phyloP scores from a whole-genome alignment of 2,888 invertebrate species.

The Lithophane ornitopus region DNA sequence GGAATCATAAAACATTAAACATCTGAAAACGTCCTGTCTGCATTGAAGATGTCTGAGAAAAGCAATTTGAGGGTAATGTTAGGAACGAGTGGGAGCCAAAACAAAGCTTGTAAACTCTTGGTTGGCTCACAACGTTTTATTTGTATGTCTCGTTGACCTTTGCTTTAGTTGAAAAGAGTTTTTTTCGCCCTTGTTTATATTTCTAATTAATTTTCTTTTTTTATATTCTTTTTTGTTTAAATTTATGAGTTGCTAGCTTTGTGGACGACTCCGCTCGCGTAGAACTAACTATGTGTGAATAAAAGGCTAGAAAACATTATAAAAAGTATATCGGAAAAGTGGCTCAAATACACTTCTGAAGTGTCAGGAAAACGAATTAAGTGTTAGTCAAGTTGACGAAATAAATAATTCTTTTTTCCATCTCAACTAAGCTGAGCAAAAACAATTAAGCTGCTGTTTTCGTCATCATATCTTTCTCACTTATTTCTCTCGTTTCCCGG shows the following conservation, averaged over 20 bases:
- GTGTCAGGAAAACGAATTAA: neutral
- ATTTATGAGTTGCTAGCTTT: neutral
- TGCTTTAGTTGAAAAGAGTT: slow-evolving; percentile 1
- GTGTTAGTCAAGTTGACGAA: neutral
- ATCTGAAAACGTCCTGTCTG: slow-evolving; percentile 32
- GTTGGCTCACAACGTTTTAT: slow-evolving; percentile 39
- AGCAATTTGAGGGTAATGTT: slow-evolving; percentile 55
- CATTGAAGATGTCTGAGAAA: slow-evolving; percentile 45
- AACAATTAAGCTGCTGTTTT: neutral
- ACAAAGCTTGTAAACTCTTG: slow-evolving; percentile 52
- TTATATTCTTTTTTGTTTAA: neutral
- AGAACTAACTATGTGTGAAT: neutral
- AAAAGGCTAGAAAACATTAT: too few relatives aligned
- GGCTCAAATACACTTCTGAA: neutral
- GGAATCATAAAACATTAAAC: slow-evolving; percentile 23
- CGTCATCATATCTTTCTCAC: slow-evolving; percentile 2
- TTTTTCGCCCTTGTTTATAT: slow-evolving; percentile 8
- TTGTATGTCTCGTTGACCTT: slow-evolving; percentile 18
- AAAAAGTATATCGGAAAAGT: too few relatives aligned
- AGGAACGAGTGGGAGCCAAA: slow-evolving; percentile 47
- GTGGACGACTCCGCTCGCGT: neutral
- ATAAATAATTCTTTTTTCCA: neutral
- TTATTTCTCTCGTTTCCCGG: neutral
- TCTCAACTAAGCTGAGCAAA: neutral
- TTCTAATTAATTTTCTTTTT: neutral